Evolutionary conservation across 1,140 invertebrate species (phyloP), one percentile per base, ranked within the genome.

Genomic region (Hestina assimilis): DNA sequence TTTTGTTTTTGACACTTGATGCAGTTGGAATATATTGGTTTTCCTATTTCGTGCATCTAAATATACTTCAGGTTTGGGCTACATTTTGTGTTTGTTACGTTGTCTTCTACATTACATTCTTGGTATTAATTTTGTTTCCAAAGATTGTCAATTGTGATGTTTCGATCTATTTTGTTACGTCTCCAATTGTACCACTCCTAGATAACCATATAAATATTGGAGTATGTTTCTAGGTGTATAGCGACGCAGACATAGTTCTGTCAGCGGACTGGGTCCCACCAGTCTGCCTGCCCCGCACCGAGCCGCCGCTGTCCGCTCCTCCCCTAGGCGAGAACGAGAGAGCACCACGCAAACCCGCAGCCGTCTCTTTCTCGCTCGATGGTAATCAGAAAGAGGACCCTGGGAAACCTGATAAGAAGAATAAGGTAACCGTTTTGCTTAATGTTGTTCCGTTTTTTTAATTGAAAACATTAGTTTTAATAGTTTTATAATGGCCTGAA

Each of bases 211-310:
- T n/a, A n/a, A n/a, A n/a, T n/a, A n/a, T n/a, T 11, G 45, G 20
- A 19, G n/a, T 1, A 20, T 31, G 3, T 38, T 7, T 51, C 0
- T 63, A 91, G 75, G 90, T 91, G 56, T 95, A 95, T 82, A 95
- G 94, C 59, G 95, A 96, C 82, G 95, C 95, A 35, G 95, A 96
- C 79, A 95, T 96, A 69, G 93, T 96, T 31, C 89, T 95, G 61
- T 94, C 94, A 12, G 93, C 93, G 33, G 94, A 95, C 57, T 96
- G 94, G 93, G 93, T 95, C 41, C 94, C 95, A 53, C 94, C 94
- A 7, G 92, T 95, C 57, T 93, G 93, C 48, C 92, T 95, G 65
- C 91, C 92, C 38, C 92, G 93, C 29, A 91, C 91, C 9, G 88
- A 89, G 50, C 78, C 88, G 20, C 88, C 88, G 14, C 78, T 89